Base-by-base conservation (phyloP, 2,797 vertebrate species). In the Rousettus madagascariensis region DNA sequence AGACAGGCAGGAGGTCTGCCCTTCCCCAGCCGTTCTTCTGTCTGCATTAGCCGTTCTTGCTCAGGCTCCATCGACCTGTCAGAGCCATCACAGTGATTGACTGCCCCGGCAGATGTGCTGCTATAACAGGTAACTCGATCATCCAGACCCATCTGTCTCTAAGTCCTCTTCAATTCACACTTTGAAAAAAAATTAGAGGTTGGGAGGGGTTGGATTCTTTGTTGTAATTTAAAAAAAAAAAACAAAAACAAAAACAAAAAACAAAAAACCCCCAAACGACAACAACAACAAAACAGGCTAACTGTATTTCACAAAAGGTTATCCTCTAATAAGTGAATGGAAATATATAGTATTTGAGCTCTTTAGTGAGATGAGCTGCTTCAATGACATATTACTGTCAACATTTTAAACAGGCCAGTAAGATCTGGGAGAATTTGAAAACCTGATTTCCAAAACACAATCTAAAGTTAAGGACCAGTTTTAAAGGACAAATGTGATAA, bases 71-170 rank as follows among this genome's bases (percentile, higher is more conserved):
- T 99, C 98, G 98, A 99, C 98, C 98, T 99, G 99, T 99, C 99
- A 99, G 98, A 99, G 98, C 97, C 99, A 98, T 99, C 99, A 99
- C 97, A 96, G 97, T 99, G 99, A 99, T 99, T 99, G 99, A 99
- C 99, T 99, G 98, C 98, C 98, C 98, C 98, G 99, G 98, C 99
- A 99, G 99, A 99, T 99, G 99, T 99, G 98, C 99, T 94, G 98
- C 98, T 99, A 98, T 99, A 99, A 99, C 99, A 99, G 99, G 99
- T 99, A 99, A 99, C 99, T 98, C 98, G 99, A 99, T 99, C 98
- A 99, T 99, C 98, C 98, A 99, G 98, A 98, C 99, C 99, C 99
- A 99, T 99, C 99, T 99, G 99, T 99, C 99, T 99, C 98, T 98
- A 98, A 99, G 99, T 98, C 98, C 98, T 99, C 98, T 99, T 99